Conservation (phyloP, 2,113 vertebrate species). For the Nycticebus coucang region DNA sequence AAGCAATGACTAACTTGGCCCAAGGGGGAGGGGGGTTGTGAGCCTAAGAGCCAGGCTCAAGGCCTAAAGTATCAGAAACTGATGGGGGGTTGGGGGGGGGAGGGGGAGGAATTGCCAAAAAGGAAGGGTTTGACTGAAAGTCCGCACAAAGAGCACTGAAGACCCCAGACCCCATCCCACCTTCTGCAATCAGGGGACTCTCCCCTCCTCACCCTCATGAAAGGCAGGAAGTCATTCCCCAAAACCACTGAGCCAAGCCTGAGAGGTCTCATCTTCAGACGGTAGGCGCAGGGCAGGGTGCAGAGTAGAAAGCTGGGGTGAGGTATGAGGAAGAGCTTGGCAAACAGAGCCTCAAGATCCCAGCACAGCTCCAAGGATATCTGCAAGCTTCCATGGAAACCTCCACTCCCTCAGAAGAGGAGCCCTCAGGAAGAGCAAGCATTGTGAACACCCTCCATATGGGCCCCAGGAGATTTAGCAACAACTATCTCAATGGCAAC, state of each 20-base stretch:
- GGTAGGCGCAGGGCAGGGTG: background rate
- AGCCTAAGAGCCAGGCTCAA: background rate
- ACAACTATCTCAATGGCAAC: background rate
- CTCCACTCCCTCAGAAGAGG: background rate
- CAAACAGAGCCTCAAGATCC: background rate
- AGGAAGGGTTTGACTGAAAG: background rate
- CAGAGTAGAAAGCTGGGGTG: background rate
- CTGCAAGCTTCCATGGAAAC: background rate
- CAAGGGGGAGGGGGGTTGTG: background rate
- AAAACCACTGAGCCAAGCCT: background rate
- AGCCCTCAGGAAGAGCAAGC: background rate
- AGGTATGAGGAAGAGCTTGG: background rate
- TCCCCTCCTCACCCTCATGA: background rate
- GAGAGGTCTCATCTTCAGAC: background rate
- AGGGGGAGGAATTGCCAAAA: fast-evolving
- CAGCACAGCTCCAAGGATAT: background rate
- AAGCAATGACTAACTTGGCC: background rate
- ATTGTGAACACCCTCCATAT: background rate
- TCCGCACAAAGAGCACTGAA: background rate
- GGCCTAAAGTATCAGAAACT: background rate
- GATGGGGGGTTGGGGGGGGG: fast-evolving
- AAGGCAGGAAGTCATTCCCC: background rate
- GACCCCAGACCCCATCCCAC: background rate
- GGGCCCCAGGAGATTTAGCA: background rate
- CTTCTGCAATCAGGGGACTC: background rate